A percentile compares a stretch with the other conserved stretches of the same genome.
phyloP scores from a whole-genome alignment of 2,113 vertebrate species.

The Eupsittula cactorum region DNA sequence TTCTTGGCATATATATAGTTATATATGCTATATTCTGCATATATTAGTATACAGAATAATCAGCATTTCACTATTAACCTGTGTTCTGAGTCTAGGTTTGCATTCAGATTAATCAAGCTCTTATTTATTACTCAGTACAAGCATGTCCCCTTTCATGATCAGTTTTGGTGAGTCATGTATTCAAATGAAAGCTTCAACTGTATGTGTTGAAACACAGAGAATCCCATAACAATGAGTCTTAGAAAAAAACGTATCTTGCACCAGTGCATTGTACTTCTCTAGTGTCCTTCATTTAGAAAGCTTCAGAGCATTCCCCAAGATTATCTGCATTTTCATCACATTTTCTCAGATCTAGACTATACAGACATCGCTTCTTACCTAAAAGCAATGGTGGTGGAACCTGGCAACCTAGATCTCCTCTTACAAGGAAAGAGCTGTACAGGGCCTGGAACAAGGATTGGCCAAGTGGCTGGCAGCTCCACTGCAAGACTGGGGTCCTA shows the following conservation, averaged over 20 bases:
- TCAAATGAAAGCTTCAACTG: background rate
- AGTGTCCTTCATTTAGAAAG: background rate
- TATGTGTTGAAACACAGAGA: background rate
- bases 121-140: background rate
- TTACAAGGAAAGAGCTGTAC: background rate
- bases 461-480: background rate
- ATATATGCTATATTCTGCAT: background rate
- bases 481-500: background rate
- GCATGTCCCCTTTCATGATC: background rate
- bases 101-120: background rate
- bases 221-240: rapidly evolving
- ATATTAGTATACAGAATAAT: background rate
- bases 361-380: background rate
- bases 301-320: background rate
- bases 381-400: background rate
- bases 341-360: background rate
- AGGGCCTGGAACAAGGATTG: background rate
- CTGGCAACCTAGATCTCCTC: background rate
- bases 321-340: background rate
- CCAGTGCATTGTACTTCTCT: background rate
- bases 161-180: background rate
- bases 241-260: background rate
- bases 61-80: background rate
- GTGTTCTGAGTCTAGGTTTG: background rate
- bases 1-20: background rate